phyloP scores from a whole-genome alignment of 2,888 invertebrate species.

The Campoplex capitator region DNA sequence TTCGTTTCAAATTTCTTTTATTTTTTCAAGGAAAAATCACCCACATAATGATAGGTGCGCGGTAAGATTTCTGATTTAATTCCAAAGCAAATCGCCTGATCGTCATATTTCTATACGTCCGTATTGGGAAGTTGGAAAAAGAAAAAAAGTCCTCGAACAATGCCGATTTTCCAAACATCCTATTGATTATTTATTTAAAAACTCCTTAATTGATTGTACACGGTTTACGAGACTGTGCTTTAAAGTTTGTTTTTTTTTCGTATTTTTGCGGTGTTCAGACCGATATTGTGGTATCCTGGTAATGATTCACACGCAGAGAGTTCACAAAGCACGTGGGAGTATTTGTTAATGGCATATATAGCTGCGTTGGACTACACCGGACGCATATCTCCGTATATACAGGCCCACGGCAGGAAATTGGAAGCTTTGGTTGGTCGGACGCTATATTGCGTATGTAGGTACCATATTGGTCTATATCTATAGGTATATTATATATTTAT shows the following conservation, averaged over 20 bases:
- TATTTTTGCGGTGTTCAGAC: background rate
- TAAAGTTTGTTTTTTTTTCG: background rate
- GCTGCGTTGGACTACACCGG: conserved; percentile 54
- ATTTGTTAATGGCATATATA: conserved; percentile 47
- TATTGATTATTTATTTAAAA: background rate
- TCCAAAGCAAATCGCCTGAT: background rate
- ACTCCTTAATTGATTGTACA: background rate
- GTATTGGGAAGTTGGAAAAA: background rate
- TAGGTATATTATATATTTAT: background rate
- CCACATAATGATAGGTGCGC: background rate
- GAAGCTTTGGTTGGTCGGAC: conserved; percentile 70
- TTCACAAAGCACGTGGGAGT: conserved; percentile 56
- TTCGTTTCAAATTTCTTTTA: conserved; percentile 75
- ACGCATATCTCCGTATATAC: conserved; percentile 64
- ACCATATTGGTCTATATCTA: conserved; percentile 21
- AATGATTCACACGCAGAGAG: conserved; percentile 9
- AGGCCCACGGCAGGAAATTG: conserved; percentile 82
- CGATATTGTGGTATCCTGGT: conserved; percentile 5
- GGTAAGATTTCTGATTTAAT: background rate
- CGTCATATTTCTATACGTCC: background rate
- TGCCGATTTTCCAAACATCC: no score
- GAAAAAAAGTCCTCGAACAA: background rate
- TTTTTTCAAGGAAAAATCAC: background rate
- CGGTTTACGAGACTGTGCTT: background rate
- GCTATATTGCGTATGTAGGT: conserved; percentile 42